Percentiles rank a stretch among this genome's conserved stretches.
These are phyloP conservation scores for Potamarius usumacintae DNA, from an alignment of 2,113 vertebrate species.

Conservation along the genomic window DNA sequence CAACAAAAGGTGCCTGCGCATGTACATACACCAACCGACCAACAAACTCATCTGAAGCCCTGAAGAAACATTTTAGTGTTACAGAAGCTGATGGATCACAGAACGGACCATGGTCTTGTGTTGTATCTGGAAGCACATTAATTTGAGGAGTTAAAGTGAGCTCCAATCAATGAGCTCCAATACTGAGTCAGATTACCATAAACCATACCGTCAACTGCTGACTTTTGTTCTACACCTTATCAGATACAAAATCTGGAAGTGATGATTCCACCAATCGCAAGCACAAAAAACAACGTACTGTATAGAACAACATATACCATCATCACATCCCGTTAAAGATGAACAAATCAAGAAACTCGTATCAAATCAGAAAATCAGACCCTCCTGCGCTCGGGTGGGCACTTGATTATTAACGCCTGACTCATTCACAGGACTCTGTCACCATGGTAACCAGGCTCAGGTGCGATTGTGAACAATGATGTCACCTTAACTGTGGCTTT, in stretches of 20 bases:
- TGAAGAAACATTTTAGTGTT: background rate
- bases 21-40: background rate
- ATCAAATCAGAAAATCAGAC: background rate
- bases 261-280: background rate
- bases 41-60: background rate
- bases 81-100: background rate
- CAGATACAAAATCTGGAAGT: background rate
- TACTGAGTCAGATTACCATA: background rate
- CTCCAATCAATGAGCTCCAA: background rate
- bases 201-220: background rate
- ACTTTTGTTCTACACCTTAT: background rate
- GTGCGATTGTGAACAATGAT: conserved; percentile 37
- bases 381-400: background rate
- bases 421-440: conserved; percentile 18
- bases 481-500: conserved; percentile 32
- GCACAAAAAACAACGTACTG: no score
- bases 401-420: conserved; percentile 36
- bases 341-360: background rate
- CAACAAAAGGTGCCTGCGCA: background rate
- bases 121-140: no score
- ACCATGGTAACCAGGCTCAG: conserved; percentile 47
- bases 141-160: background rate
- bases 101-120: background rate
- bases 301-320: background rate
- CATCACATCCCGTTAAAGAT: background rate